Evolutionary conservation across 92 coral and sea anemone species (phyloP), one percentile per base, ranked within the genome.

Genomic region (Zoanthus sociatus): DNA sequence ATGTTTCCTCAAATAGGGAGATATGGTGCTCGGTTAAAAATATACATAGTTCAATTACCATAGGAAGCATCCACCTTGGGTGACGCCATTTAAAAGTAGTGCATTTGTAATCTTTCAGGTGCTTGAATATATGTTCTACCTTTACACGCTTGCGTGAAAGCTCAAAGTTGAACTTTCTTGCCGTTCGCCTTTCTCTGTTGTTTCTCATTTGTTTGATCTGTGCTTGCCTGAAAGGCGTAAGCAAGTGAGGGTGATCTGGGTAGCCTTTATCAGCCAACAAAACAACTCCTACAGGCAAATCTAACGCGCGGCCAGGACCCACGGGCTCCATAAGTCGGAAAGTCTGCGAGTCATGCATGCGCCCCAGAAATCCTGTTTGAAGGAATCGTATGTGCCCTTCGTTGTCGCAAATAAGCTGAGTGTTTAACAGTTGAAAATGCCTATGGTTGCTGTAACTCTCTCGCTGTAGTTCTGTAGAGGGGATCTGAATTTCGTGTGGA

Each of bases 351-450:
- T 87, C 79, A 53, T 87, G 84, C 21, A 76, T 87, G 48, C 76
- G 46, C 14, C 84, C 90, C 6, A 87, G 85, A 50, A 87, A 87
- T 26, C 85, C 90, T 10, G 84, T 64, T 42, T 87, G 86, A 69
- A 77, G 78, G 71, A 68, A 78, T 21, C 86, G 21, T n/a, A 78
- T 87, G 58, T 87, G 90, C 48, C 90, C 90, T 10, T 53, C 30
- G 74, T 50, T 78, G 72, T 37, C 42, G 42, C 42, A 37, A n/a
- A n/a, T n/a, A n/a, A n/a, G n/a, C n/a, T n/a, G n/a, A n/a, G n/a
- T n/a, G n/a, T n/a, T n/a, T n/a, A n/a, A n/a, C n/a, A n/a, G n/a
- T n/a, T n/a, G n/a, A n/a, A n/a, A n/a, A n/a, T n/a, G n/a, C n/a
- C n/a, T n/a, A n/a, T n/a, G n/a, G n/a, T n/a, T n/a, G n/a, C n/a